A percentile compares a stretch with the other conserved stretches of the same genome.
These are phyloP conservation scores for Nomada fabriciana DNA, from an alignment of 2,888 invertebrate genomes.

Conservation along the genomic window DNA sequence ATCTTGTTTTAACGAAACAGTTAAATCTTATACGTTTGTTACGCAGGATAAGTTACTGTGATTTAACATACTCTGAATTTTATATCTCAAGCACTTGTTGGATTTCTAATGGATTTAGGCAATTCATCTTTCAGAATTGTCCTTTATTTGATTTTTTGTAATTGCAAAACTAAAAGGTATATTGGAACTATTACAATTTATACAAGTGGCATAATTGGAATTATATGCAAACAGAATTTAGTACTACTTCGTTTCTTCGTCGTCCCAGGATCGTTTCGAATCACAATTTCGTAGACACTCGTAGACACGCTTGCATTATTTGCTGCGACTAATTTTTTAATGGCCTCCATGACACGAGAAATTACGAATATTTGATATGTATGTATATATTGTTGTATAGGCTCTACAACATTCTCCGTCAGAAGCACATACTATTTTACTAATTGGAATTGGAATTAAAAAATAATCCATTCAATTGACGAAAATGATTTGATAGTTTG, in stretches of 20 bases:
- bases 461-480: not conserved
- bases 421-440: not conserved
- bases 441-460: not conserved
- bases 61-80: too few species aligned
- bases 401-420: too few species aligned
- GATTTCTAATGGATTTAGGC: too few species aligned
- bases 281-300: not conserved
- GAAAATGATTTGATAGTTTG: too few species aligned
- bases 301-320: not conserved
- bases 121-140: too few species aligned
- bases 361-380: conserved; percentile 1
- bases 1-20: too few species aligned
- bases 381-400: not conserved
- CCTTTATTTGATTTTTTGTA: too few species aligned
- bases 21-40: too few species aligned
- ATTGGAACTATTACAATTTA: too few species aligned
- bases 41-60: too few species aligned
- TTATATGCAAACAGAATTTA: not conserved
- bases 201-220: not conserved
- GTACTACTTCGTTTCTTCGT: not conserved
- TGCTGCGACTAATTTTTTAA: not conserved
- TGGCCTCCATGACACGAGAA: not conserved
- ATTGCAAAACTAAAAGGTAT: too few species aligned
- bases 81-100: too few species aligned
- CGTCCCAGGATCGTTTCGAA: not conserved